A percentile compares a stretch with the other conserved stretches of the same genome.
phyloP scores from a whole-genome alignment of 2,113 vertebrate species.

The Apodemus speciosus region DNA sequence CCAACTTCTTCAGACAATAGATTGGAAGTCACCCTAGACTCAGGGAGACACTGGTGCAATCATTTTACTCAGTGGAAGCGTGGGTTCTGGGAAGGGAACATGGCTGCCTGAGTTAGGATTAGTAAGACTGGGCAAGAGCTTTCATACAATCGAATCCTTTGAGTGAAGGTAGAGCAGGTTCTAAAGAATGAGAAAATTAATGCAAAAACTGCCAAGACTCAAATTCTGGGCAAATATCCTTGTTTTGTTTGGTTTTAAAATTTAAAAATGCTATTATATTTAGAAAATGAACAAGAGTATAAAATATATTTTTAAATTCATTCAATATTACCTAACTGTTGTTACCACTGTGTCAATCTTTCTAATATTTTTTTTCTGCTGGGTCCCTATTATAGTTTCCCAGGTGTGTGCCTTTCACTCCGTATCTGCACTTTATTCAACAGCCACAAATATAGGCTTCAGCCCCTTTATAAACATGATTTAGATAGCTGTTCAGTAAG shows the following conservation, averaged over 20 bases:
- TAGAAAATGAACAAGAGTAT: slow-evolving; percentile 20
- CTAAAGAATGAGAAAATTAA: not conserved
- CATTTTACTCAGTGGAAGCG: not conserved
- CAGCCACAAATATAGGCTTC: not conserved
- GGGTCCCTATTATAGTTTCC: not conserved
- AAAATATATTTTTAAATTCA: not conserved
- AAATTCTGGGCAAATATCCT: not conserved
- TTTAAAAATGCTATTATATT: not conserved
- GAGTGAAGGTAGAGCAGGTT: slow-evolving; percentile 16
- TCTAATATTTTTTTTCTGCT: not conserved
- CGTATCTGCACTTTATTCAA: not conserved
- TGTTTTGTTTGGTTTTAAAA: not conserved
- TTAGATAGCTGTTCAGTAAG: not conserved
- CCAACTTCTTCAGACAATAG: not conserved
- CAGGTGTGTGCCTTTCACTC: not conserved
- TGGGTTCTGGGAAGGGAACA: not conserved
- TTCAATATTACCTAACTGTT: not conserved
- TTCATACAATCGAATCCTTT: slow-evolving; percentile 9
- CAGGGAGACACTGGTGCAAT: not conserved
- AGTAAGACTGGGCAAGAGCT: not conserved
- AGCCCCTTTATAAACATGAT: slow-evolving; percentile 2
- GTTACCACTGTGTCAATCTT: not conserved
- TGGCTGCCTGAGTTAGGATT: not conserved
- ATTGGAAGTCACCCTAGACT: not conserved
- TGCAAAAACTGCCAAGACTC: not conserved